Evolutionary conservation across 37 sponge, comb jelly and placozoan genomes (phyloP), one percentile per base, ranked within the genome.

Genomic region (Tethya wilhelma): DNA sequence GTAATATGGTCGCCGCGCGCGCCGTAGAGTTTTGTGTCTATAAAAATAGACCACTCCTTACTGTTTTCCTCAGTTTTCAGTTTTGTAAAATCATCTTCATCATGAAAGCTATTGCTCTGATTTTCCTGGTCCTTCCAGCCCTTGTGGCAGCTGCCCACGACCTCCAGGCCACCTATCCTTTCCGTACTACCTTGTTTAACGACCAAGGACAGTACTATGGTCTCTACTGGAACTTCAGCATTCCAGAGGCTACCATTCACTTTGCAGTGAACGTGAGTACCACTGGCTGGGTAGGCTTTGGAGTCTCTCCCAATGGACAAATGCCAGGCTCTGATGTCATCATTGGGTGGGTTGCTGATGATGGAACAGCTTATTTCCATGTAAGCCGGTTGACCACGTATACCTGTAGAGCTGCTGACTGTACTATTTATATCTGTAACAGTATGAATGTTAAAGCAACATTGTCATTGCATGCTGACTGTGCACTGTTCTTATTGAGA

Each of bases 221-320:
- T 25, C 79, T 85, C 22, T 60, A 85, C 53, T 86, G 87, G 87
- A 86, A 44, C 58, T 86, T 79, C 74, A 43, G 44, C 74, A 64
- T 14, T 11, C 38, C 64, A 8, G 63, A 23, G 0, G 74, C 39
- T 34, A 79, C 72, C 6, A 86, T 86, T 33, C 19, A 36, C 7
- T 86, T 87, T 68, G 88, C 88, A 34, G 88, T 87, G 39, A 69
- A 81, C 20, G 88, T 87, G 17, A 59, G 70, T 1, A 87, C 88
- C 34, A 87, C 81, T 11, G 88, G 88, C 12, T 87, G 88, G 88
- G 68, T 87, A 31, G 90, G 90, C 36, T 79, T 90, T 38, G 90
- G 90, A 14, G 22, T 90, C 33, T 90, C 90, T 1, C 90, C 90
- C 33, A 84, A 73, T 29, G 90, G 90, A 64, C 76, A 65, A n/a